Evolutionary conservation across 2,888 invertebrate species (phyloP).

Genomic region (Perizoma flavofasciatum): DNA sequence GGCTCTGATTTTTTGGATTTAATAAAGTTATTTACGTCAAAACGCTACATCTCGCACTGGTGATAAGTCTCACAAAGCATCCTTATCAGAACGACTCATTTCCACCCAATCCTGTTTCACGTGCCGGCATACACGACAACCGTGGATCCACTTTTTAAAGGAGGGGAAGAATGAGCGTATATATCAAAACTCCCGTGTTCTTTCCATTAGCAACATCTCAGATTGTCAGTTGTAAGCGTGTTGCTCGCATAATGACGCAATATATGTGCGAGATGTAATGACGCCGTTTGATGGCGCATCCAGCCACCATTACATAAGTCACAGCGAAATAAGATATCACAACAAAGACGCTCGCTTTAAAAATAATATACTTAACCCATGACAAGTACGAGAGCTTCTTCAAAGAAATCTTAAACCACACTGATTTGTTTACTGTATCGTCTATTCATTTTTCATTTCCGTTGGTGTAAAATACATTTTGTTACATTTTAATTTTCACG

Average conservation of each 20-base stretch:
- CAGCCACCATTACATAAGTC: slow-evolving; percentile 70
- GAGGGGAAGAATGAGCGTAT: slow-evolving; percentile 63
- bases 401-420: slow-evolving; percentile 20
- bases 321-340: slow-evolving; percentile 62
- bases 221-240: slow-evolving; percentile 70
- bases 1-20: no score
- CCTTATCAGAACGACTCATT: slow-evolving; percentile 72
- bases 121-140: slow-evolving; percentile 56
- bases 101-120: slow-evolving; percentile 70
- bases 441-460: slow-evolving; percentile 34
- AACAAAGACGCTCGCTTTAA: slow-evolving; percentile 29
- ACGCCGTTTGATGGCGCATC: slow-evolving; percentile 48
- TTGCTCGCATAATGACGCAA: slow-evolving; percentile 67
- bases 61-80: slow-evolving; percentile 49
- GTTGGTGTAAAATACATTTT: slow-evolving; percentile 36
- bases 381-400: not conserved
- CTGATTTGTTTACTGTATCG: slow-evolving; percentile 28
- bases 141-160: slow-evolving; percentile 60
- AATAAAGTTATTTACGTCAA: no score
- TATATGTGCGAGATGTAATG: slow-evolving; percentile 59
- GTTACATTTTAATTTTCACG: slow-evolving; percentile 56
- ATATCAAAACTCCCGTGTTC: slow-evolving; percentile 77
- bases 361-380: not conserved
- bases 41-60: slow-evolving; percentile 31
- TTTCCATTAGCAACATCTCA: slow-evolving; percentile 78